Evolutionary conservation across 2,797 vertebrate genomes (phyloP), one percentile per base, ranked within the genome.

Genomic region (Bradypodion pumilum): DNA sequence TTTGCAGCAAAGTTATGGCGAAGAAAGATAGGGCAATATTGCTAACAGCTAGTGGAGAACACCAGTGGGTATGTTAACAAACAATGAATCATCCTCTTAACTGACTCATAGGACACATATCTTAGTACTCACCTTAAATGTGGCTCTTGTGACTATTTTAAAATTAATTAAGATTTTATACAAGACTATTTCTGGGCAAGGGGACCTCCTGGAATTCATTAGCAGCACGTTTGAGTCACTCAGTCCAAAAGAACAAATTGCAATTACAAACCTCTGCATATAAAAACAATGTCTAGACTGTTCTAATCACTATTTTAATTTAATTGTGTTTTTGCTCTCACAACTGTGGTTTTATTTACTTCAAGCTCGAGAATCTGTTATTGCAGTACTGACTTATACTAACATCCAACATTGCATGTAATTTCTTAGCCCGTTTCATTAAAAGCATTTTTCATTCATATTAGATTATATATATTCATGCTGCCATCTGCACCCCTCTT

Each of bases 261-360:
- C 40, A 82, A 68, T 92, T 88, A 90, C 88, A 13, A 72, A 46
- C 82, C n/a, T 70, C 66, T 87, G 0, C 52, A 62, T 52, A 68
- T 81, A 85, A 83, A 84, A 29, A 69, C 83, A 68, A 89, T 74
- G 79, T 32, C 52, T 86, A 83, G 73, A 87, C 84, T 80, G 1
- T 29, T 25, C 9, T n/a, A 86, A 87, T 90, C 81, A 87, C 75
- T 91, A 88, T 87, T 88, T 93, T 81, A 52, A 70, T 83, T 88
- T 84, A 88, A 88, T 85, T 88, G 74, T 82, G 87, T 85, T 76
- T 60, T 83, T 66, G 2, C 69, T 42, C 78, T 66, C 76, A 86
- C 70, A 86, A 25, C 74, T 89, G 44, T 49, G 32, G 46, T 89
- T 88, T 79, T 85, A 79, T 89, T 92, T 91, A 76, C 73, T 84